phyloP scores from a whole-genome alignment of 1,140 invertebrate genomes.

The Calliphora vicina region DNA sequence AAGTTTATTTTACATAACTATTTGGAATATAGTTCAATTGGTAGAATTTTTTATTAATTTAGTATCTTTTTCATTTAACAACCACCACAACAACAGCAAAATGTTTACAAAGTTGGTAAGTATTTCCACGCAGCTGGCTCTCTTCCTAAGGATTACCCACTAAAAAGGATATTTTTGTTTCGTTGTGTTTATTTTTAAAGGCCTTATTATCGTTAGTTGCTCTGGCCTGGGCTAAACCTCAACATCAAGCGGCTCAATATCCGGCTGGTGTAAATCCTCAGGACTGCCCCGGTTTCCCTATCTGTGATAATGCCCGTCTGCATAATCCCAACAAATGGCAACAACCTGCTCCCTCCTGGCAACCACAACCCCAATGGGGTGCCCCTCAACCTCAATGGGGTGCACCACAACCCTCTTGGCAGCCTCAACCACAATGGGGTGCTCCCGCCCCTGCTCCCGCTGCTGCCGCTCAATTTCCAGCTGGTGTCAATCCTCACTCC shows the following conservation, averaged over 20 bases:
- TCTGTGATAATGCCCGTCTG: conserved; percentile 63
- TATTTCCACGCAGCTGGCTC: neutral
- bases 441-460: conserved; percentile 49
- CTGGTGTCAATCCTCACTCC: conserved; percentile 61
- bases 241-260: conserved; percentile 60
- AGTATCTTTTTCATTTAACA: neutral
- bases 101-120: conserved; percentile 60
- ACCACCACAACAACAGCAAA: conserved; percentile 38
- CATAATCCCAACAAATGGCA: conserved; percentile 56
- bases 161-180: neutral
- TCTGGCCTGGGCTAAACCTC: conserved; percentile 56
- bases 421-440: conserved; percentile 53
- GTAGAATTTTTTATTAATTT: neutral
- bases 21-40: conserved; percentile 34
- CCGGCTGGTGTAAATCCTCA: conserved; percentile 62
- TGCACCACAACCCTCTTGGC: conserved; percentile 39
- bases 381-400: conserved; percentile 36
- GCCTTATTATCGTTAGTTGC: conserved; percentile 51
- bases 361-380: conserved; percentile 38
- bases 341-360: conserved; percentile 52
- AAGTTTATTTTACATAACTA: conserved; percentile 29
- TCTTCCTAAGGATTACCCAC: neutral
- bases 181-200: conserved; percentile 38
- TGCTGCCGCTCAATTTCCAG: conserved; percentile 61
- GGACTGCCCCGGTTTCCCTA: conserved; percentile 62